Base-by-base conservation (phyloP, 2,888 invertebrate species). In the Hyposoter dolosus region DNA sequence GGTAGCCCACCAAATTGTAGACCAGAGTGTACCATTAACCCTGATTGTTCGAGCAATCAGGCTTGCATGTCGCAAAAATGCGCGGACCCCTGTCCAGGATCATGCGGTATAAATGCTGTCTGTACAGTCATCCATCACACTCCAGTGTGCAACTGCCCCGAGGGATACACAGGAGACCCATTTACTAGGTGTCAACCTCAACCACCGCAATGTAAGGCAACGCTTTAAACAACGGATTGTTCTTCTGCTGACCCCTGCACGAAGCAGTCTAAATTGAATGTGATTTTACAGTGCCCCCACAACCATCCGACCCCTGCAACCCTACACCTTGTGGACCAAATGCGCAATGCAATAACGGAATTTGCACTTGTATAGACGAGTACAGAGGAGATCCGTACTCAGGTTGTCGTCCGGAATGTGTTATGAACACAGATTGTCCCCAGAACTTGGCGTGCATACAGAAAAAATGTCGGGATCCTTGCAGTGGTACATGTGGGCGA, bases 1-100 rank as follows among this genome's bases (percentile, higher is more conserved):
- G 98, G 97, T 83, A 96, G 96, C 85, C 98, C 98, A 74, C 97
- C 97, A 87, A 97, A 96, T 91, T 97, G 97, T 92, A 95, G 97
- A 89, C 97, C 97, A 10, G 97, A 97, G 94, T 97, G 97, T 92
- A 95, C 96, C n/a, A 95, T 96, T 6, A 97, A 97, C 92, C 96
- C 97, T 7, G 97, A 97, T 94, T 98, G 98, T 93, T 94, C 96
- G n/a, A 95, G 95, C 75, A 95, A 96, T 88, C 96, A 95, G 92
- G 97, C 97, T 87, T 97, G 97, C 91, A 95, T 96, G 4, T 95
- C 96, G 88, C 96, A 96, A 88, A 97, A 97, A 94, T 98, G 98
- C 93, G 94, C 94, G 17, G 95, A 96, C 93, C 97, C 97, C 69
- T 97, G 97, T 91, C 95, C 95, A 19, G 95, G 95, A 87, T 95